A percentile compares a stretch with the other conserved stretches of the same genome.
phyloP scores from a whole-genome alignment of 2,113 vertebrate genomes.

The Brienomyrus longianalis region DNA sequence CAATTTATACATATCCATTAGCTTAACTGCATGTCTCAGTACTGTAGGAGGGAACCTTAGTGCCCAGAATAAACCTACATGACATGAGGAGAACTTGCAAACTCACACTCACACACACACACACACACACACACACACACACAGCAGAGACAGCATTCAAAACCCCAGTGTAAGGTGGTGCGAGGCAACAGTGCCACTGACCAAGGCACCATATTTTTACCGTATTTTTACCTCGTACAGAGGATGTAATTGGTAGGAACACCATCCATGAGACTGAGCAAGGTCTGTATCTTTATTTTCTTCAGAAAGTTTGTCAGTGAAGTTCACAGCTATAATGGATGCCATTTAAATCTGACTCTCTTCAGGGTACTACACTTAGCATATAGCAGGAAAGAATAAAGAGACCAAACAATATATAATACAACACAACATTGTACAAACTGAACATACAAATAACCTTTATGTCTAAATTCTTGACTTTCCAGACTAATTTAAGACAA shows the following conservation, averaged over 20 bases:
- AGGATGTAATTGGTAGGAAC: neutral
- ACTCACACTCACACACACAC: too few relatives aligned
- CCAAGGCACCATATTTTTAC: neutral
- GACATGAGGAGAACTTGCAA: neutral
- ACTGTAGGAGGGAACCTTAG: neutral
- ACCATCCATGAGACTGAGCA: neutral
- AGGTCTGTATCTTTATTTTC: neutral
- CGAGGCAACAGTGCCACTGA: neutral
- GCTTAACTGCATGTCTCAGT: neutral
- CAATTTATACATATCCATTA: neutral
- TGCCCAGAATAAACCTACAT: neutral
- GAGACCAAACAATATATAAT: neutral
- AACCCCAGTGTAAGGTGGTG: too few relatives aligned
- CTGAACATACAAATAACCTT: neutral
- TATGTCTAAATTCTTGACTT: neutral
- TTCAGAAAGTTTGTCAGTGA: neutral
- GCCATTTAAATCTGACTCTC: neutral
- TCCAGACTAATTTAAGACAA: neutral
- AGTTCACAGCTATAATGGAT: neutral
- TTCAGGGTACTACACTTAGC: neutral
- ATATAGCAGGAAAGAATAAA: neutral
- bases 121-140: too few relatives aligned
- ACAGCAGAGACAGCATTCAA: too few relatives aligned
- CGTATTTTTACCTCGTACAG: neutral
- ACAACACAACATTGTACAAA: neutral